Conservation (phyloP, 2,888 invertebrate species). For the Agonopterix alstromeriana region DNA sequence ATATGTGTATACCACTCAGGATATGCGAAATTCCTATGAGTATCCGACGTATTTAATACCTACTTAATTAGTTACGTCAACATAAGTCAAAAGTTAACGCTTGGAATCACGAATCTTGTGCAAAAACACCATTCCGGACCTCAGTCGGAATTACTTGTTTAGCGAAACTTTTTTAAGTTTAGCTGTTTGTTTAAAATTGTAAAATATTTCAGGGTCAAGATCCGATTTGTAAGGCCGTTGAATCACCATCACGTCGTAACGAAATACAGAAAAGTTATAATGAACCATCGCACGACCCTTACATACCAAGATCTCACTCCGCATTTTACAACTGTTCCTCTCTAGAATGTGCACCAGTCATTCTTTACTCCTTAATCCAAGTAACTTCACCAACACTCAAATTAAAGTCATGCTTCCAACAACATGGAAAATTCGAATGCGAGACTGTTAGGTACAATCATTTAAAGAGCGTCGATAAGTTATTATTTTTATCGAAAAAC, state of each 20-base stretch:
- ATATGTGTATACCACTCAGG: too few relatives aligned
- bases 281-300: constrained; percentile 55
- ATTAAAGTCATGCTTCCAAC: constrained; percentile 38
- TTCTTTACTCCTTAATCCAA: constrained; percentile 43
- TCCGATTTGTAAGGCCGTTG: constrained; percentile 34
- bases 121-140: constrained; percentile 6
- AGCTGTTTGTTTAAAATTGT: constrained; percentile 1
- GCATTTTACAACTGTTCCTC: constrained; percentile 45
- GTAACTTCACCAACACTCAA: constrained; percentile 29
- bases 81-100: constrained; percentile 3
- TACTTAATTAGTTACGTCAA: neutral
- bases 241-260: constrained; percentile 24
- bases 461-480: constrained; percentile 53
- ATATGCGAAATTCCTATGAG: too few relatives aligned
- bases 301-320: constrained; percentile 43
- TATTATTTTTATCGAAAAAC: constrained; percentile 45
- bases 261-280: constrained; percentile 10
- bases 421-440: constrained; percentile 33
- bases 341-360: constrained; percentile 32
- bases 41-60: neutral
- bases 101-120: constrained; percentile 1
- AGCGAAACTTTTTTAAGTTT: neutral
- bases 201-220: constrained; percentile 38
- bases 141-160: neutral
- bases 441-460: constrained; percentile 45